A percentile compares a stretch with the other conserved stretches of the same genome.
These are phyloP conservation scores for Donacobius atricapilla DNA, from an alignment of 2,113 vertebrate genomes.

Conservation along the genomic window DNA sequence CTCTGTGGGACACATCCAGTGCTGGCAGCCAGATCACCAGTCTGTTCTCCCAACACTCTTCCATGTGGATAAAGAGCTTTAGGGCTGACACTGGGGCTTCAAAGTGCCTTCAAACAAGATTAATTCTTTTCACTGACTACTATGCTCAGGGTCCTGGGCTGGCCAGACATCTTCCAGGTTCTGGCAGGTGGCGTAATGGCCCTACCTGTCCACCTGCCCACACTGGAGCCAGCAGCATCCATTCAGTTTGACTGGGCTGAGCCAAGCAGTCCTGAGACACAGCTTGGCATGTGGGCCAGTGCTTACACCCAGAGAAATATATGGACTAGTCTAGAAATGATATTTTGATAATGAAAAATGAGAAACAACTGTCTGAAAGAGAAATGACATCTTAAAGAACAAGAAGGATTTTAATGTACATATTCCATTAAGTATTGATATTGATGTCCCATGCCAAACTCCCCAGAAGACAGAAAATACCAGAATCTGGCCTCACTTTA, in stretches of 20 bases:
- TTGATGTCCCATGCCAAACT: not conserved
- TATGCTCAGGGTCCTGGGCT: not conserved
- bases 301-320: not conserved
- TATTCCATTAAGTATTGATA: not conserved
- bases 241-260: not conserved
- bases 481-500: not conserved
- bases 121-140: not conserved
- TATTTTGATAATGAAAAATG: not conserved
- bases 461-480: not conserved
- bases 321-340: not conserved
- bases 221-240: not conserved
- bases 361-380: not conserved
- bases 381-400: not conserved
- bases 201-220: not conserved
- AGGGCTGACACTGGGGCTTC: not conserved
- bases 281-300: not conserved
- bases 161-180: not conserved
- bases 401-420: not conserved
- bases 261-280: not conserved
- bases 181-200: not conserved
- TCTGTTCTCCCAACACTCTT: not conserved
- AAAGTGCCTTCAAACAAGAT: not conserved
- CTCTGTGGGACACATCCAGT: not conserved
- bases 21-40: not conserved
- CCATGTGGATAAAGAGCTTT: not conserved